Base-by-base conservation (phyloP, 2,797 vertebrate species). In the Chiroxiphia lanceolata region DNA sequence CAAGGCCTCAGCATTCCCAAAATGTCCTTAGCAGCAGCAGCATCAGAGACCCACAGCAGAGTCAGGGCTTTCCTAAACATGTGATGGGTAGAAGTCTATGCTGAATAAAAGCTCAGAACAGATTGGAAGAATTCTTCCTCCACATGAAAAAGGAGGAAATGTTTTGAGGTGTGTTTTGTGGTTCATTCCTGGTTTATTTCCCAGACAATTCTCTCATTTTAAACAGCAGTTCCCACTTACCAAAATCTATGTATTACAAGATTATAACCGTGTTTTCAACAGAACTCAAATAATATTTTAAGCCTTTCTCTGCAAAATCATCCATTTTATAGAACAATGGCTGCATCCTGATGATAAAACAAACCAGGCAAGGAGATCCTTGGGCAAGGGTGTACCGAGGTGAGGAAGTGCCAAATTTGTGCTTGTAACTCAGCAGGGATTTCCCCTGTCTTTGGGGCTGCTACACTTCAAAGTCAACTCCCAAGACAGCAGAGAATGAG, bases 381-480 rank as follows among this genome's bases (percentile, higher is more conserved):
- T 13, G 75, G 31, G 50, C 0, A 2, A 83, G 34, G 0, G 16
- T 0, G n/a, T 22, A 15, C 22, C 8, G 5, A 45, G 1, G 5
- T 19, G 54, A 14, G 9, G 7, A 74, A 81, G 68, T 31, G 25
- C 34, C 80, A 60, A 23, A 71, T 31, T 17, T 7, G 7, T 9
- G 21, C 63, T 11, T 13, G 25, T 9, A 8, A 47, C 4, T 0
- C 71, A 44, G 54, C 80, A 65, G 83, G 80, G 68, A 38, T 70
- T 48, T 71, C 82, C 60, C 54, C 51, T 3, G 0, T 31, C 64
- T 53, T 3, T 3, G 19, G 42, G 15, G n/a, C 38, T 63, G 59
- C 34, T 40, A 16, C 63, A 12, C 34, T 20, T 29, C 29, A 8
- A 51, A 77, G 33, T 4, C 7, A n/a, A 8, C 8, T 54, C 65